Base-by-base conservation (phyloP, 2,888 invertebrate genomes). In the Spisula solida region DNA sequence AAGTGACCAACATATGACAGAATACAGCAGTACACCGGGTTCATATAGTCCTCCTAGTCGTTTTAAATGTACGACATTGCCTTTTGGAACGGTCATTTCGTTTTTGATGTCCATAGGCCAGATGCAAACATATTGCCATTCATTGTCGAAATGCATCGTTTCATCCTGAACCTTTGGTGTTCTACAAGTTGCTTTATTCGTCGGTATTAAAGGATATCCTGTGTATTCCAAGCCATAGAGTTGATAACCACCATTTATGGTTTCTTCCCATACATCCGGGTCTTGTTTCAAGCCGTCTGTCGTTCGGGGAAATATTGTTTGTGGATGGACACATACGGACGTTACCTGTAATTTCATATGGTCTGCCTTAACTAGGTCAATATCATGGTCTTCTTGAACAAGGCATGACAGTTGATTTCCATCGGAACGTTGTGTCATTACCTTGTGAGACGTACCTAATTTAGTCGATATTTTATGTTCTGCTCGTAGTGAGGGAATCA, bases 191-290 rank as follows among this genome's bases (percentile, higher is more conserved):
- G 0, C 10, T 25, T n/a, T 47, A 16, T 51, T 83, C 14, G 29
- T 12, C 16, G 10, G 18, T 56, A n/a, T 66, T 47, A 10, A 48
- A 0, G 29, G 41, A 48, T 60, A 41, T 2, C 85, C 78, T 0
- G 56, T 56, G 25, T 79, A 85, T 79, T 85, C 85, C 12, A 85
- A n/a, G 12, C 85, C 85, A 41, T 79, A 56, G 0, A 85, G 56
- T 20, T 34, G 6, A 6, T 85, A 78, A n/a, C 85, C 85, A 6
- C 79, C 55, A 41, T 56, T 18, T 16, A 56, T 20, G 14, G 47
- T 25, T 80, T 86, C 81, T 66, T 81, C 18, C 81, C 70, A 81
- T 20, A 41, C 78, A 41, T 85, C 79, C 25, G 31, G 85, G 29
- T 85, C 85, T 20, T 55, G 85, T 10, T 41, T 34, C 5, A 41